Conservation (phyloP, 2,113 vertebrate species). For the Psittacula cyanocephala region DNA sequence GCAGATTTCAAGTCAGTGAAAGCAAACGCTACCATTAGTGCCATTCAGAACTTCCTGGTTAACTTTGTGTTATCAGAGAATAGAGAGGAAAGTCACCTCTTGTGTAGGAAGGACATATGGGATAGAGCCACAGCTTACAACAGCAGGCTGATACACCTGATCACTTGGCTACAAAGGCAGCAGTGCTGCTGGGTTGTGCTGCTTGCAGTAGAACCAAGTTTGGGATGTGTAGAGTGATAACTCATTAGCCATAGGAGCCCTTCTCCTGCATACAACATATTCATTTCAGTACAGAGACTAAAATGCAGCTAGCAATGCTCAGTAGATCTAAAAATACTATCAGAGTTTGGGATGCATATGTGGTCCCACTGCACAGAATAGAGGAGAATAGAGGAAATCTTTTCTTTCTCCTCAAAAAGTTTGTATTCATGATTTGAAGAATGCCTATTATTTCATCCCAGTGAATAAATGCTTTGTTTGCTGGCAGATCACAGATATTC, state of each 20-base stretch:
- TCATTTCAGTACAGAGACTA: not conserved
- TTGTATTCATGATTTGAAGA: not conserved
- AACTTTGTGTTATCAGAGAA: not conserved
- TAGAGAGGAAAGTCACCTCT: not conserved
- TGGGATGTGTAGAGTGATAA: not conserved
- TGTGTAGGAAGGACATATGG: not conserved
- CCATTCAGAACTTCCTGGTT: not conserved
- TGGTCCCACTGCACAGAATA: not conserved
- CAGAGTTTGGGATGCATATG: not conserved
- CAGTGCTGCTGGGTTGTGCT: fast-evolving
- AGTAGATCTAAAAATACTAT: not conserved
- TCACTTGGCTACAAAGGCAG: not conserved
- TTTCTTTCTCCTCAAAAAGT: not conserved
- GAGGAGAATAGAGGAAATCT: not conserved
- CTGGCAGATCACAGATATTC: not conserved
- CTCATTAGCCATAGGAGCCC: not conserved
- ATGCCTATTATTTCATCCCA: not conserved
- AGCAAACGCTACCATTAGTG: not conserved
- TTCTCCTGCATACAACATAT: not conserved
- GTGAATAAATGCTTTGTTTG: not conserved
- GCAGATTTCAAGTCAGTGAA: not conserved
- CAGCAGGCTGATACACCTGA: not conserved
- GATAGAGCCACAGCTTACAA: not conserved
- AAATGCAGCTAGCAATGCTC: not conserved
- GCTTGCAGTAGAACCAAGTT: not conserved